Base-by-base conservation (phyloP, 1,140 invertebrate genomes). In the Zaprionus capensis region DNA sequence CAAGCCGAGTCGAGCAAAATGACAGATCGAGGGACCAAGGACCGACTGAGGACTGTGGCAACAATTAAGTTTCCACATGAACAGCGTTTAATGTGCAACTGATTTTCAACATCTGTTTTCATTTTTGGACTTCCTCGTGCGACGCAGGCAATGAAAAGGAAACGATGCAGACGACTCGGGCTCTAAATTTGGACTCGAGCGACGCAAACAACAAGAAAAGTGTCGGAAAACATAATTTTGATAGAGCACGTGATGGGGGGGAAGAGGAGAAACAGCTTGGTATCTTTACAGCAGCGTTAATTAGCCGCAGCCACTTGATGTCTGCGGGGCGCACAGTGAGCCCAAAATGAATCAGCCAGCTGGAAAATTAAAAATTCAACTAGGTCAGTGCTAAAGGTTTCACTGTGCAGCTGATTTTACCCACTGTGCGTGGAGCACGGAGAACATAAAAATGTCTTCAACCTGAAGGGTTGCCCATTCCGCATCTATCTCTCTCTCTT, bases 51-150 rank as follows among this genome's bases (percentile, higher is more conserved):
- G 62, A 49, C 68, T 82, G 82, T 81, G 84, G 85, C 82, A 83
- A 86, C 85, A 91, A 91, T 86, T 90, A 91, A 90, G 78, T 91
- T 91, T 91, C 90, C 90, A 90, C 90, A 91, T 90, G 90, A 91
- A 71, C 76, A 76, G 82, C 70, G 68, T 87, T 91, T 91, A 86
- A 91, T 91, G 84, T 91, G 82, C 84, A 82, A 81, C 88, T 91
- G 90, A 91, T 91, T 91, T 86, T 79, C 84, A 83, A 91, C 90
- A 91, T 91, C 90, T 91, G 90, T 80, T 91, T 91, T 86, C 80
- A 91, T 90, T 91, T 91, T 91, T 78, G 57, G 71, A 71, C 64
- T 80, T 70, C 55, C 82, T 80, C 71, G 78, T 71, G 74, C 77
- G 64, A 53, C 66, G 70, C 73, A 72, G 57, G 71, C 84, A 87